Conservation (phyloP, 1,140 invertebrate species). For the Brachionus rubens region DNA sequence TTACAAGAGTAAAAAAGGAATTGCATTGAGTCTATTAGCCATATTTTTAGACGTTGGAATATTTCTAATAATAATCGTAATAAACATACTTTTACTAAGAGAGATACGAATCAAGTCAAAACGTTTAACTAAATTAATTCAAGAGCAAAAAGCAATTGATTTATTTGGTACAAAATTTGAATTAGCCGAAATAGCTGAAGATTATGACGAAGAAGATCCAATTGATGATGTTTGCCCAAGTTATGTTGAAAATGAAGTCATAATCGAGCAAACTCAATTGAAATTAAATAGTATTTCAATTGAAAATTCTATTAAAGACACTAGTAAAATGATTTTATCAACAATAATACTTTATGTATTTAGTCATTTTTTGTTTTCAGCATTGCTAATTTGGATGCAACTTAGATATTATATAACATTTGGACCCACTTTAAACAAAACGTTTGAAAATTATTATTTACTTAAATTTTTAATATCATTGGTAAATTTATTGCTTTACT, state of each 20-base stretch:
- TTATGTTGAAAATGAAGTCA: neutral
- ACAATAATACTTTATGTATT: neutral
- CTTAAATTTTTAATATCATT: slow-evolving; percentile 13
- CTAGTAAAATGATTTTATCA: slow-evolving; percentile 8
- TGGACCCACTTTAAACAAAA: neutral
- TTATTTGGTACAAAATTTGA: neutral
- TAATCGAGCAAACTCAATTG: neutral
- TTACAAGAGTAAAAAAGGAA: neutral
- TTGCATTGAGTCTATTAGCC: neutral
- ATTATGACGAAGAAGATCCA: neutral
- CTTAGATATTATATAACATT: neutral
- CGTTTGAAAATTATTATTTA: slow-evolving; percentile 1
- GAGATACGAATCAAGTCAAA: neutral
- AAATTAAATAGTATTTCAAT: neutral
- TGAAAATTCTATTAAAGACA: neutral
- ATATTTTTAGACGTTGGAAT: slow-evolving; percentile 39
- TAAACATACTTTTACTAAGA: neutral
- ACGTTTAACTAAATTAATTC: neutral
- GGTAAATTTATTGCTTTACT: slow-evolving; percentile 14
- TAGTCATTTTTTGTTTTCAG: neutral
- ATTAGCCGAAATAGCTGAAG: slow-evolving; percentile 3
- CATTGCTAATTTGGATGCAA: neutral
- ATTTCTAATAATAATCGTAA: neutral
- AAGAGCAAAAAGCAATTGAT: neutral
- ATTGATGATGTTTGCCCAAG: neutral